A percentile compares a stretch with the other conserved stretches of the same genome.
These are phyloP conservation scores for Lethenteron reissneri DNA, from an alignment of 2,113 vertebrate genomes.

Conservation along the genomic window DNA sequence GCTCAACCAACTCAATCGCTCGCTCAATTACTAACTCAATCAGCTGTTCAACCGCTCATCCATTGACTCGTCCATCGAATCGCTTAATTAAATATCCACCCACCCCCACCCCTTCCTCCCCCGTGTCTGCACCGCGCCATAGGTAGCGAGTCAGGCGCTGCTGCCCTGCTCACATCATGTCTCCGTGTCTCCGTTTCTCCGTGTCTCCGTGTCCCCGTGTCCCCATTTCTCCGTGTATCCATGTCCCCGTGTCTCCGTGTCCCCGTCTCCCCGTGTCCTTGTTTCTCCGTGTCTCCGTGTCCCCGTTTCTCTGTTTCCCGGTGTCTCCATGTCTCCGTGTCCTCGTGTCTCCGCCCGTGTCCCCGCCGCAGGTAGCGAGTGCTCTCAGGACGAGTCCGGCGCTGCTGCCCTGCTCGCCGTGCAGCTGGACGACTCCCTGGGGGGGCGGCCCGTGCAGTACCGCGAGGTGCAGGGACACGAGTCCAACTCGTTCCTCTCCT, in stretches of 20 bases:
- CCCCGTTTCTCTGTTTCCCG: neutral
- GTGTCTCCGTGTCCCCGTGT: neutral
- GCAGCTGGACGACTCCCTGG: conserved; percentile 46
- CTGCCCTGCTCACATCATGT: too few relatives aligned
- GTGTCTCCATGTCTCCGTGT: neutral
- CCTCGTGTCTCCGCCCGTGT: neutral
- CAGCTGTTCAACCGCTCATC: too few relatives aligned
- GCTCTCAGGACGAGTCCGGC: conserved; percentile 44
- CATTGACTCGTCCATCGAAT: too few relatives aligned
- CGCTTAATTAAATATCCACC: too few relatives aligned
- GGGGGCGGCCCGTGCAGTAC: conserved; percentile 50
- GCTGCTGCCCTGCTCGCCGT: conserved; percentile 52
- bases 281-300: neutral
- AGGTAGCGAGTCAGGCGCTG: too few relatives aligned
- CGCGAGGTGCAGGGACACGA: conserved; percentile 53
- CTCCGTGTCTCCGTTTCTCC: too few relatives aligned
- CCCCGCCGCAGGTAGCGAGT: conserved; percentile 34
- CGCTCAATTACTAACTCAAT: too few relatives aligned
- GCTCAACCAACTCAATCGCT: too few relatives aligned
- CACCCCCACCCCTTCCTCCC: too few relatives aligned
- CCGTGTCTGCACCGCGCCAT: too few relatives aligned
- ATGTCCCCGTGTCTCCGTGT: too few relatives aligned
- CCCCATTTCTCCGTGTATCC: neutral
- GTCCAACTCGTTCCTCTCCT: conserved; percentile 42
- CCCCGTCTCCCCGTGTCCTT: neutral